Evolutionary conservation across 2,797 vertebrate genomes (phyloP).

Genomic region (Dendrocincla fuliginosa): DNA sequence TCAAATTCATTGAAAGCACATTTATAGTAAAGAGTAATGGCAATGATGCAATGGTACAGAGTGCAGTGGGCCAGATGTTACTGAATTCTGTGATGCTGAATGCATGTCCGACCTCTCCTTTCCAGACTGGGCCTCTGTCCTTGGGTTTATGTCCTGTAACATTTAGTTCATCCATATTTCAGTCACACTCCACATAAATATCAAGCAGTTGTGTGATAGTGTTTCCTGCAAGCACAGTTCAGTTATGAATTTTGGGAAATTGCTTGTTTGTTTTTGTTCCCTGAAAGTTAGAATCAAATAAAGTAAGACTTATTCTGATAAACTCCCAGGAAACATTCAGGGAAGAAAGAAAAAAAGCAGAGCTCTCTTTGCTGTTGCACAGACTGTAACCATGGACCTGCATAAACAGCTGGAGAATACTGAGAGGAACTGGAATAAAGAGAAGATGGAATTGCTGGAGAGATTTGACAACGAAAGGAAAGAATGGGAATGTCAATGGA

Average conservation of each 20-base stretch:
- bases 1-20: background rate
- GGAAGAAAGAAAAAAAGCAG: constrained; percentile 80
- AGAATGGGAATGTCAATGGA: constrained; percentile 96
- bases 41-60: background rate
- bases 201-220: background rate
- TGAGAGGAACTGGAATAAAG: constrained; percentile 87
- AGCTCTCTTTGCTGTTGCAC: constrained; percentile 78
- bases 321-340: constrained; percentile 72
- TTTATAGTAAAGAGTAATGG: background rate
- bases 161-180: background rate
- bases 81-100: background rate
- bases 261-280: background rate
- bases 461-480: constrained; percentile 92
- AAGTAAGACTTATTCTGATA: constrained; percentile 68
- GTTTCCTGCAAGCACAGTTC: background rate
- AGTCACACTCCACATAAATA: background rate
- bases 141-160: background rate
- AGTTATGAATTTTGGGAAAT: background rate
- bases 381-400: constrained; percentile 87
- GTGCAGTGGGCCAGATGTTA: background rate
- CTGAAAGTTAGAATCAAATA: constrained; percentile 77
- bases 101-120: background rate
- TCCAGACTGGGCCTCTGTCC: background rate
- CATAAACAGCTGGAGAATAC: constrained; percentile 85
- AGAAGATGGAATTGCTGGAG: constrained; percentile 92